Base-by-base conservation (phyloP, 2,888 invertebrate genomes). In the Cephus pulcher region DNA sequence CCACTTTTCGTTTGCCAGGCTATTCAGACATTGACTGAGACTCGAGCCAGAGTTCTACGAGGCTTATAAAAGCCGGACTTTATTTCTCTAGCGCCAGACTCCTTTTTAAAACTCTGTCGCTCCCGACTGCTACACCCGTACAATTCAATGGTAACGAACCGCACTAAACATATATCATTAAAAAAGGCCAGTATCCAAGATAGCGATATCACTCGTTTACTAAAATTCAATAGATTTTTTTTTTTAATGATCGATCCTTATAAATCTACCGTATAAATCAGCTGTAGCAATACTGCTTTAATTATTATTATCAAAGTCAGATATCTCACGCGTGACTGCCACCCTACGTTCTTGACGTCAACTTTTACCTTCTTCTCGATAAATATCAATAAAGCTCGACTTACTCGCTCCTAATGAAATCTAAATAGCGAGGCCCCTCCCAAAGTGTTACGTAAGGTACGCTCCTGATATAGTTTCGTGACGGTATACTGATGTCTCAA, bases 381-480 rank as follows among this genome's bases (percentile, higher is more conserved):
- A 86, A 89, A 86, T 88, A 87, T 87, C 88, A 84, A 88, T 85
- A 86, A 84, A 87, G 88, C 79, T 74, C 74, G 33, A 76, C 84
- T 86, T 84, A 84, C 84, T 81, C 78, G 83, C 81, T 83, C 84
- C 84, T 89, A 89, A 89, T 89, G 89, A 88, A 90, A 90, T 89
- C 88, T 88, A 90, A 90, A 90, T 88, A 89, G 70, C 70, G 6
- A 33, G 6, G 30, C 32, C 69, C 11, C 12, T 34, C 0, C 34
- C 34, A 34, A 69, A n/a, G n/a, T 69, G 11, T 33, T 33, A n/a
- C 70, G 70, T 1, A 70, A 70, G 70, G 70, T 33, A 15, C 70
- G 70, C 70, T 30, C 12, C 70, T 70, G 70, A 15, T 70, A 40
- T 15, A 40, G 40, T 40, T 40, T 40, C 40, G 40, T 40, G 40